These are phyloP conservation scores for Balaenoptera acutorostrata DNA, from an alignment of 2,113 vertebrate genomes.

Conservation along the genomic window DNA sequence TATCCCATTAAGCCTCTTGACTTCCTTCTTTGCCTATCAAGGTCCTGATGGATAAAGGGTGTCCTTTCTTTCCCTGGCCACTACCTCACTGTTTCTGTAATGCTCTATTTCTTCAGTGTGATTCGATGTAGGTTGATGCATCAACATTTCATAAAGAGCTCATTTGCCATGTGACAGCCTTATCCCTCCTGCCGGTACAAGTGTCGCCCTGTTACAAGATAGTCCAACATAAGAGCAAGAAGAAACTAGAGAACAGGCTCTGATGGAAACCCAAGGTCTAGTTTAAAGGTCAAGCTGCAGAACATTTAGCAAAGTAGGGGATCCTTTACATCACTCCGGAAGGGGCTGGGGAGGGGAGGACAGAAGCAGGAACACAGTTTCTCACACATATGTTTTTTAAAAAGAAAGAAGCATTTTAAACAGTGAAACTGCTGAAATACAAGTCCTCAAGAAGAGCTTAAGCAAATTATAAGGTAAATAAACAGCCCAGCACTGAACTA, in stretches of 20 bases:
- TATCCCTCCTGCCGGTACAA: background rate
- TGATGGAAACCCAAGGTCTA: constrained; percentile 15
- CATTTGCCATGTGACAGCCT: background rate
- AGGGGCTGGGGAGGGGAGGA: background rate
- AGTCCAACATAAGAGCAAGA: background rate
- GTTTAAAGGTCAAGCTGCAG: constrained; percentile 53
- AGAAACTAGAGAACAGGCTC: background rate
- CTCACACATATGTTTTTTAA: background rate
- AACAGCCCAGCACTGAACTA: background rate
- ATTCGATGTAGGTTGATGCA: background rate
- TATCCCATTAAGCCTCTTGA: background rate
- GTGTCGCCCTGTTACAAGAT: constrained; percentile 21
- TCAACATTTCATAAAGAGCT: constrained; percentile 27
- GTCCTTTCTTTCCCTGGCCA: background rate
- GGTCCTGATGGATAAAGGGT: background rate
- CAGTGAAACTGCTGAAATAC: background rate
- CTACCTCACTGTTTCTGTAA: background rate
- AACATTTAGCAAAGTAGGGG: background rate
- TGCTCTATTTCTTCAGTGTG: background rate
- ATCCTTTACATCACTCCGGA: background rate
- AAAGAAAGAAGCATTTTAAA: background rate
- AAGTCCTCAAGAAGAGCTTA: background rate
- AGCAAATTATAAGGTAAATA: background rate
- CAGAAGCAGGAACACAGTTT: background rate
- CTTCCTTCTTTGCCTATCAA: background rate